Conservation (phyloP, 2,797 vertebrate species). For the Oreortyx pictus region DNA sequence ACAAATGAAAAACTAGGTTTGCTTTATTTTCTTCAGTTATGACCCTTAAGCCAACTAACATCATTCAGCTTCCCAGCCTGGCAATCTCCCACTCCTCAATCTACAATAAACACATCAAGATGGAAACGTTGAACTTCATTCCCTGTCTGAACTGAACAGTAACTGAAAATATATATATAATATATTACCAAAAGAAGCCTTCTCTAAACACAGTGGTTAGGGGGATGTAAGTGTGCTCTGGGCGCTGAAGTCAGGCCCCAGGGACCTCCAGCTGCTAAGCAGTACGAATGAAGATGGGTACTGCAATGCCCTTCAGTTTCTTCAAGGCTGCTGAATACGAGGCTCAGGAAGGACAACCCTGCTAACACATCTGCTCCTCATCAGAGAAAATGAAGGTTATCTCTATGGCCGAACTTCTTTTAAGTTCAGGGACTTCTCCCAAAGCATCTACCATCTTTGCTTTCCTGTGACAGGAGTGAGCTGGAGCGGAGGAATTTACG, state of each 20-base stretch:
- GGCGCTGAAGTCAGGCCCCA: background rate
- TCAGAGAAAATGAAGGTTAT: background rate
- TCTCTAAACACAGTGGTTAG: fast-evolving
- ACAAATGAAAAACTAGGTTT: background rate
- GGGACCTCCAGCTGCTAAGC: background rate
- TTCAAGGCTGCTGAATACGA: background rate
- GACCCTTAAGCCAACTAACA: background rate
- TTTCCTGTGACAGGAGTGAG: fast-evolving
- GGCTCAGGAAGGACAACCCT: background rate
- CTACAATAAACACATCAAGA: background rate
- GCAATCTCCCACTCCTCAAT: background rate
- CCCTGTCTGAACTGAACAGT: background rate
- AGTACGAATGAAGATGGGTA: fast-evolving
- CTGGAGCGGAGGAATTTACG: background rate
- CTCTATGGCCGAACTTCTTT: background rate
- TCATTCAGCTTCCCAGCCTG: background rate
- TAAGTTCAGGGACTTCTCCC: background rate
- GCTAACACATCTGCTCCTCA: background rate
- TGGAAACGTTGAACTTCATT: background rate
- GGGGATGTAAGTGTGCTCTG: background rate
- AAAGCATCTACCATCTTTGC: background rate
- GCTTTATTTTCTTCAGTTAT: background rate
- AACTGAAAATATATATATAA: background rate
- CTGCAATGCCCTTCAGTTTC: background rate
- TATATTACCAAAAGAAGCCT: background rate